phyloP scores from a whole-genome alignment of 2,113 vertebrate genomes.

The Platysternon megacephalum region DNA sequence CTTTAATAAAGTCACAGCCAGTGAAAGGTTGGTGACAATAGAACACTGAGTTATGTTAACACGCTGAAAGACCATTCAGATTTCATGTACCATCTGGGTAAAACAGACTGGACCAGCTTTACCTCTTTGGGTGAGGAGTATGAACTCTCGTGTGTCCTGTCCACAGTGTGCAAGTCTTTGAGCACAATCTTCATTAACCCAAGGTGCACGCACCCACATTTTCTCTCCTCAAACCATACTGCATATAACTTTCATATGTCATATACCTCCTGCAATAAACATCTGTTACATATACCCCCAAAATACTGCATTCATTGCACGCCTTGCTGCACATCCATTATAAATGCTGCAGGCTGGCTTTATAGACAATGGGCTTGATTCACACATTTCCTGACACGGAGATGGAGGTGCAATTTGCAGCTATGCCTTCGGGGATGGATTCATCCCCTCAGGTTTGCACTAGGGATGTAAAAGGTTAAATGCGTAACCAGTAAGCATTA shows the following conservation, averaged over 20 bases:
- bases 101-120: background rate
- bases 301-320: accelerated
- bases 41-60: accelerated
- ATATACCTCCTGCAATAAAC: accelerated
- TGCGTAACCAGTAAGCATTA: too few relatives aligned
- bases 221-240: background rate
- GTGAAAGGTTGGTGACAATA: background rate
- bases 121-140: background rate
- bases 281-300: accelerated
- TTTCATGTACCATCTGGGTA: background rate
- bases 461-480: too few relatives aligned
- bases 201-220: background rate
- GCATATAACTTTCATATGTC: background rate
- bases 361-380: background rate
- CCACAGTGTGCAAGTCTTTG: background rate
- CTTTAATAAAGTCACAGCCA: background rate
- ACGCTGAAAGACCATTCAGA: background rate
- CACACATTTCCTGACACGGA: background rate
- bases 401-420: background rate
- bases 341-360: background rate
- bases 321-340: background rate
- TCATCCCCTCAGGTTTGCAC: background rate
- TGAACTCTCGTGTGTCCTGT: background rate
- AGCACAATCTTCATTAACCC: background rate
- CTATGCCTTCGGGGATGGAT: background rate